A percentile compares a stretch with the other conserved stretches of the same genome.
Evolutionary conservation across 2,888 invertebrate genomes (phyloP).

Genomic region (Drosophila quinaria): DNA sequence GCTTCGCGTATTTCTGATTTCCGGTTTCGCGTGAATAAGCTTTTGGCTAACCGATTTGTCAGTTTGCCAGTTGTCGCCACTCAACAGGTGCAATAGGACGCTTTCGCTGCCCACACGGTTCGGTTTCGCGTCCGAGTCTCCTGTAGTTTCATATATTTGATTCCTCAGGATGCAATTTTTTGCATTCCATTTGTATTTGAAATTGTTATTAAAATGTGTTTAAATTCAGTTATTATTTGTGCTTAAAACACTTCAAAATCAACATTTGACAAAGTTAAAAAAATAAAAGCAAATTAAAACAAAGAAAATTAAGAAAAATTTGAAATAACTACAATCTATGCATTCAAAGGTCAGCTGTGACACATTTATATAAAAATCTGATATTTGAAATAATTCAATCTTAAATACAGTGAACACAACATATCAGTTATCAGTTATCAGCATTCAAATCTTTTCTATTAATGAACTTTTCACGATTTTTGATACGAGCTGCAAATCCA

Average conservation of each 20-base stretch:
- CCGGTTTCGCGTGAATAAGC: conserved; percentile 43
- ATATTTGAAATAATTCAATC: conserved; percentile 5
- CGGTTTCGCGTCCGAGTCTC: not conserved
- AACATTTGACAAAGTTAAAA: not conserved
- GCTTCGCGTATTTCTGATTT: conserved; percentile 38
- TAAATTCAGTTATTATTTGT: not conserved
- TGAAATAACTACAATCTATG: not conserved
- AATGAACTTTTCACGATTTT: conserved; percentile 13
- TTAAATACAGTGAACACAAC: conserved; percentile 4
- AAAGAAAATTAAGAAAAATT: not conserved
- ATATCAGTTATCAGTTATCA: conserved; percentile 13
- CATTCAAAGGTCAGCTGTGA: conserved; percentile 2
- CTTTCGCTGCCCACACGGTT: conserved; percentile 3
- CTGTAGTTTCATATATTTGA: conserved; percentile 4
- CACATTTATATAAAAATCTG: not conserved
- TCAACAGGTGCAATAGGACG: conserved; percentile 55
- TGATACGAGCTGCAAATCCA: conserved; percentile 1
- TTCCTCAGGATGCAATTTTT: not conserved
- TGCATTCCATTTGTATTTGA: not conserved
- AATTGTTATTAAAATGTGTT: not conserved
- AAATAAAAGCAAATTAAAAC: not conserved
- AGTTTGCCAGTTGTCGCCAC: conserved; percentile 39
- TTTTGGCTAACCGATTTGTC: conserved; percentile 32
- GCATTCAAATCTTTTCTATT: conserved; percentile 5
- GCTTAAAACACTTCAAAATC: not conserved